Conservation (phyloP, 2,113 vertebrate genomes). For the Oncorhynchus nerka region DNA sequence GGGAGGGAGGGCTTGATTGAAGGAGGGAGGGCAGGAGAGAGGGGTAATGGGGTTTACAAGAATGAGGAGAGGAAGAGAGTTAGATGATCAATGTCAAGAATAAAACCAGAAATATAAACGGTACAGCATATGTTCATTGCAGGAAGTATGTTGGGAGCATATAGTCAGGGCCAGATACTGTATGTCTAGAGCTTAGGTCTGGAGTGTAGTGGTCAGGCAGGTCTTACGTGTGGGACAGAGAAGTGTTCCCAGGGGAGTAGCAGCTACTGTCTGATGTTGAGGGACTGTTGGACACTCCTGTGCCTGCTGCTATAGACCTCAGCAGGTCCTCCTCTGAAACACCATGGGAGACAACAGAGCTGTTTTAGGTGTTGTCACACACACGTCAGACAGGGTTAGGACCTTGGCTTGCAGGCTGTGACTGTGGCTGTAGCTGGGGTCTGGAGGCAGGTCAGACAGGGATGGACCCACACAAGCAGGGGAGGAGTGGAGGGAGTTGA, state of each 20-base stretch:
- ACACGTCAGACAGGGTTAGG: constrained; percentile 61
- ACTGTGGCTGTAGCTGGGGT: background rate
- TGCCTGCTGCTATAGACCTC: constrained; percentile 59
- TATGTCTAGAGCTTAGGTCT: background rate
- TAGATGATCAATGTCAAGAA: constrained; percentile 7
- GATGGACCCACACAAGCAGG: background rate
- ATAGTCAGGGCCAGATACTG: background rate
- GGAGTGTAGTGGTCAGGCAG: background rate
- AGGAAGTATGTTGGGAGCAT: background rate
- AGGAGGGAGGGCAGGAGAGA: constrained; percentile 9
- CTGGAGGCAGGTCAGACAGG: background rate
- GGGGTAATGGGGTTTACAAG: constrained; percentile 15
- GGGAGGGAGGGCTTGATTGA: constrained; percentile 19
- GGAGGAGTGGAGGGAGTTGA: background rate
- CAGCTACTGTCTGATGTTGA: constrained; percentile 71
- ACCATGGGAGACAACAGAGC: background rate
- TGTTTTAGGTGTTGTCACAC: background rate
- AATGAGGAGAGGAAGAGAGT: constrained; percentile 27
- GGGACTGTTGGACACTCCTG: constrained; percentile 14
- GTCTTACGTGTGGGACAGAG: constrained; percentile 46
- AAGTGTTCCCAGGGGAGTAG: constrained; percentile 60
- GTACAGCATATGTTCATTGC: too few species aligned
- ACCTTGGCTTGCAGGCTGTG: constrained; percentile 34
- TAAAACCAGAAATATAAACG: background rate
- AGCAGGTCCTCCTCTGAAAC: constrained; percentile 72